Evolutionary conservation across 2,888 invertebrate genomes (phyloP), one percentile per base, ranked within the genome.

Genomic region (Cepaea hortensis): DNA sequence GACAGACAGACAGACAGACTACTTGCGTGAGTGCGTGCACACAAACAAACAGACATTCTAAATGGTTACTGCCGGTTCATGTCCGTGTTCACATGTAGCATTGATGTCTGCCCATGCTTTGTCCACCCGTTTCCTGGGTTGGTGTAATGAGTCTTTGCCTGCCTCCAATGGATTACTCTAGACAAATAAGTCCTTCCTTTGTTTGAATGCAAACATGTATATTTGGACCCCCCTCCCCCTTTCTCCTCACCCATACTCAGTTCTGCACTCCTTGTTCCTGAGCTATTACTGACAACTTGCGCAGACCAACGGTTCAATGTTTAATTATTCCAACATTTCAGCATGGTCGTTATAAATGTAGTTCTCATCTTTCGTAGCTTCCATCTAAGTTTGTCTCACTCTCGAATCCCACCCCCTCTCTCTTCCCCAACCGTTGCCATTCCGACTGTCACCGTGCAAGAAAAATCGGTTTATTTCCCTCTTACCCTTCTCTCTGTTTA

Each of bases 391-490:
- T 55, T 55, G 55, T 55, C 55, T 55, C 11, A 6, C 35, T 35
- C 35, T 35, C 35, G 35, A 35, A 35, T 35, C 68, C 65, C 68
- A 1, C 68, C 48, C 84, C 20, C 68, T n/a, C 13, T 20, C 62
- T 23, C 3, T 23, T 62, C 62, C 61, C 81, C 35, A 50, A 5
- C 65, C 62, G 20, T 23, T 62, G 13, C 55, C 65, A 23, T 3
- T 62, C 46, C 20, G 35, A 15, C n/a, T 62, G 18, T 55, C 55
- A 55, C 11, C 55, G 7, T 55, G 55, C 55, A 55, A 55, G 55
- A 55, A 55, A 55, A 55, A n/a, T 62, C 23, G 20, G 62, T 55
- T 18, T 81, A 18, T 81, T 84, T 84, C n/a, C n/a, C 9, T 76
- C 72, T 9, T 18, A 46, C 13, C 46, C 72, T 9, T 50, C 46